phyloP scores from a whole-genome alignment of 2,888 invertebrate species.

The Harpagoxenus sublaevis region DNA sequence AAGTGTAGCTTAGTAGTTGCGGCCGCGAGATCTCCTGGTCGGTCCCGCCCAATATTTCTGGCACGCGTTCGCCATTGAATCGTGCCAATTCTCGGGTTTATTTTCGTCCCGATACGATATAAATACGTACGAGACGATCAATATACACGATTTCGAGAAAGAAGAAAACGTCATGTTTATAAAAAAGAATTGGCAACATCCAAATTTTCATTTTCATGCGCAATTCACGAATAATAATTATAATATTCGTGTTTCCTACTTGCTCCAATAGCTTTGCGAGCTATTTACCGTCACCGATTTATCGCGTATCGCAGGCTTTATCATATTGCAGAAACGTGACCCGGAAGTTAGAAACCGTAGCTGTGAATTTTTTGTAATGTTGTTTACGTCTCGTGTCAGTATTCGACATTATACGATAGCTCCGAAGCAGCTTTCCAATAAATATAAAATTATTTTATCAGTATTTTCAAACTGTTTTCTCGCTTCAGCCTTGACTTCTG shows the following conservation, averaged over 20 bases:
- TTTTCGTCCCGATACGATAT: slow-evolving; percentile 46
- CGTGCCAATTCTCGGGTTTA: slow-evolving; percentile 46
- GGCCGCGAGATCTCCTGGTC: neutral
- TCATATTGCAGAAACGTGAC: slow-evolving; percentile 42
- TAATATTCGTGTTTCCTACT: neutral
- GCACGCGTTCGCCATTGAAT: slow-evolving; percentile 33
- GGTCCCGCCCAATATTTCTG: slow-evolving; percentile 36
- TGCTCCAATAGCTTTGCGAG: neutral
- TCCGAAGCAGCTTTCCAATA: neutral
- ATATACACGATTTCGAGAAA: slow-evolving; percentile 24
- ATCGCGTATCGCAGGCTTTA: slow-evolving; percentile 14
- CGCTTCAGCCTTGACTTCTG: neutral
- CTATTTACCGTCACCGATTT: slow-evolving; percentile 34
- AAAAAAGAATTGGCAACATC: neutral
- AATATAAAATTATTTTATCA: neutral
- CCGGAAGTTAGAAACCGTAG: slow-evolving; percentile 22
- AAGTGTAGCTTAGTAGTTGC: neutral
- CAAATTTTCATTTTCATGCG: neutral
- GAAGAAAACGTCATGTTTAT: slow-evolving; percentile 24
- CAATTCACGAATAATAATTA: neutral
- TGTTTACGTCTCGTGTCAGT: slow-evolving; percentile 1
- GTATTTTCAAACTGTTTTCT: neutral
- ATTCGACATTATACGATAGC: neutral
- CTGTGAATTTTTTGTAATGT: neutral
- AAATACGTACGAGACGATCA: slow-evolving; percentile 36